Evolutionary conservation across 2,797 vertebrate species (phyloP).

Genomic region (Spinibarbus caldwelli): DNA sequence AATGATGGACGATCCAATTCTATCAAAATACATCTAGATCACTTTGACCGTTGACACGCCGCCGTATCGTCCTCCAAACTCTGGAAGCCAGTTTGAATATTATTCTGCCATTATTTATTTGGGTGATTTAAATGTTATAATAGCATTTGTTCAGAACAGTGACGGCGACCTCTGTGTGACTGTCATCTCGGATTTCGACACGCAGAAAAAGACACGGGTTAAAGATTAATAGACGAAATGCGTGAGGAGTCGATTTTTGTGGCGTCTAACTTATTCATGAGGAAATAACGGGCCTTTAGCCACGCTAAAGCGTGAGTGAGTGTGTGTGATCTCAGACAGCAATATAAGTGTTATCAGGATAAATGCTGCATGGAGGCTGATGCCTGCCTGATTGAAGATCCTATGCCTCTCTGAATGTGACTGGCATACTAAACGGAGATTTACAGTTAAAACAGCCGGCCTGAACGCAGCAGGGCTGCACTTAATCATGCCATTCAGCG

Average conservation of each 20-base stretch:
- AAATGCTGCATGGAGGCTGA: slow-evolving; percentile 40
- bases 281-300: slow-evolving; percentile 38
- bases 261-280: slow-evolving; percentile 30
- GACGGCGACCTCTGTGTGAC: slow-evolving; percentile 52
- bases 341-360: slow-evolving; percentile 32
- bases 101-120: slow-evolving; percentile 56
- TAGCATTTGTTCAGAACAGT: slow-evolving; percentile 44
- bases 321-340: slow-evolving; percentile 28
- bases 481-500: slow-evolving; percentile 77
- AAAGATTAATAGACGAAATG: slow-evolving; percentile 54
- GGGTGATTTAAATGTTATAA: slow-evolving; percentile 46
- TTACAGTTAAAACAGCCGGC: slow-evolving; percentile 76
- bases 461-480: slow-evolving; percentile 66
- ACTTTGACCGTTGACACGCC: background rate
- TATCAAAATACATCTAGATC: slow-evolving; percentile 3
- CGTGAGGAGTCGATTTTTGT: slow-evolving; percentile 30
- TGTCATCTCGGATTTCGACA: slow-evolving; percentile 44
- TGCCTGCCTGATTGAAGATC: slow-evolving; percentile 45
- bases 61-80: background rate
- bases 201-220: slow-evolving; percentile 45
- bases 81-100: slow-evolving; percentile 44
- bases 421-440: slow-evolving; percentile 73
- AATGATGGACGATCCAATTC: background rate
- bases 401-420: slow-evolving; percentile 62
- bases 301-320: slow-evolving; percentile 33